Evolutionary conservation across 2,797 vertebrate genomes (phyloP).

Genomic region (Euthynnus affinis): DNA sequence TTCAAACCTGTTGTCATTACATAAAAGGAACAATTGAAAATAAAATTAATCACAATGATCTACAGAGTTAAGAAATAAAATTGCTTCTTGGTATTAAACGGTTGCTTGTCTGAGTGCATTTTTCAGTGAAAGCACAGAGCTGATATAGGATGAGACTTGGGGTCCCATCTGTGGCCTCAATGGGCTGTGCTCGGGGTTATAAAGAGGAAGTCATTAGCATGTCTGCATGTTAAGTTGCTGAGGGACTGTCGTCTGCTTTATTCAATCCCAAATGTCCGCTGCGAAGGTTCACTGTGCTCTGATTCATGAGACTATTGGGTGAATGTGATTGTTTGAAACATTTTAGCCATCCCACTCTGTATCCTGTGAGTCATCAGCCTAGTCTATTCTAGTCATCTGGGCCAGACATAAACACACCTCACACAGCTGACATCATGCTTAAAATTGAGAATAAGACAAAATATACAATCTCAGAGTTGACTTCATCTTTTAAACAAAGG

Average conservation of each 20-base stretch:
- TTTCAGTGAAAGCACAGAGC: constrained; percentile 21
- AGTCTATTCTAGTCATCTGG: constrained; percentile 18
- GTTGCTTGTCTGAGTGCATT: background rate
- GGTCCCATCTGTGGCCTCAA: constrained; percentile 67
- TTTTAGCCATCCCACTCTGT: background rate
- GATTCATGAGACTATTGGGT: constrained; percentile 20
- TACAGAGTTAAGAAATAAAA: background rate
- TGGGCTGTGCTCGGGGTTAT: constrained; percentile 57
- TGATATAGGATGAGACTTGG: constrained; percentile 31
- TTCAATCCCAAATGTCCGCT: constrained; percentile 10
- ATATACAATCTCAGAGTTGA: constrained; percentile 17
- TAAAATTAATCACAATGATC: constrained; percentile 5
- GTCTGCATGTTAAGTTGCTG: constrained; percentile 66
- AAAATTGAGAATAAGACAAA: constrained; percentile 32
- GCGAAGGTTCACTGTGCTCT: constrained; percentile 12
- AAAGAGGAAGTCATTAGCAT: constrained; percentile 80
- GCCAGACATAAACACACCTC: constrained; percentile 51
- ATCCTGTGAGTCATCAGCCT: constrained; percentile 64
- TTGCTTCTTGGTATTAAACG: background rate
- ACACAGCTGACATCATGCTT: constrained; percentile 59
- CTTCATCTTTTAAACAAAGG: constrained; percentile 26
- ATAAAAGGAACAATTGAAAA: constrained; percentile 17
- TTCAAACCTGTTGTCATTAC: background rate
- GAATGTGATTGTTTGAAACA: constrained; percentile 24
- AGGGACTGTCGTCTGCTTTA: constrained; percentile 40